Evolutionary conservation across 2,113 vertebrate genomes (phyloP).

Genomic region (Orthonyx spaldingii): DNA sequence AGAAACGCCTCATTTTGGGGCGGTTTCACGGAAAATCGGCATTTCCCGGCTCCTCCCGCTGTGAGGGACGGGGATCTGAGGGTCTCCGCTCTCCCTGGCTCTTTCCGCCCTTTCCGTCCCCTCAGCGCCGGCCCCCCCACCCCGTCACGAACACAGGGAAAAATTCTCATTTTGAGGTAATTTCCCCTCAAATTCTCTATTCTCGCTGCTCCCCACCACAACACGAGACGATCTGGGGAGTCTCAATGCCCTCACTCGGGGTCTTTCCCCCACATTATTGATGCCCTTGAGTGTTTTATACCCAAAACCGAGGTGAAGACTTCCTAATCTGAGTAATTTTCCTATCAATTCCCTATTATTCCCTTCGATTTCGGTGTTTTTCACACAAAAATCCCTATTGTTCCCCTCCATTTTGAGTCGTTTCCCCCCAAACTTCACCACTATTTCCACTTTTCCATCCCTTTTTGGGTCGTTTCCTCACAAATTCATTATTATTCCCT

Average conservation of each 20-base stretch:
- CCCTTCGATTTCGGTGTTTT: neutral
- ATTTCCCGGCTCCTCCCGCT: neutral
- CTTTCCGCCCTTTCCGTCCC: neutral
- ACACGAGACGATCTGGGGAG: no score
- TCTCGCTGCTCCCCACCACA: neutral
- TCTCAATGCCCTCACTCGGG: neutral
- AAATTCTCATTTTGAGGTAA: neutral
- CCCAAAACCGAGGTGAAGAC: neutral
- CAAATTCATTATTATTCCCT: neutral
- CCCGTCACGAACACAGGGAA: neutral
- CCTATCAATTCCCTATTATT: neutral
- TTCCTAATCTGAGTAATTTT: neutral
- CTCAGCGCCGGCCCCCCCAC: neutral
- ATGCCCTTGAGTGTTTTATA: neutral
- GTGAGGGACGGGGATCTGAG: neutral
- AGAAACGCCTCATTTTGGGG: neutral
- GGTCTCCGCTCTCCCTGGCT: no score
- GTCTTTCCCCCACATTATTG: no score
- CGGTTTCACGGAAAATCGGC: neutral
- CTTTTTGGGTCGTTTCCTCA: neutral
- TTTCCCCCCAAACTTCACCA: neutral
- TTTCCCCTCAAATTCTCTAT: neutral
- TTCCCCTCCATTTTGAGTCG: neutral
- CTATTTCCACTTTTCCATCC: neutral
- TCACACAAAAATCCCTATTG: no score